Evolutionary conservation across 2,888 invertebrate genomes (phyloP).

Genomic region (Apotomis capreana): DNA sequence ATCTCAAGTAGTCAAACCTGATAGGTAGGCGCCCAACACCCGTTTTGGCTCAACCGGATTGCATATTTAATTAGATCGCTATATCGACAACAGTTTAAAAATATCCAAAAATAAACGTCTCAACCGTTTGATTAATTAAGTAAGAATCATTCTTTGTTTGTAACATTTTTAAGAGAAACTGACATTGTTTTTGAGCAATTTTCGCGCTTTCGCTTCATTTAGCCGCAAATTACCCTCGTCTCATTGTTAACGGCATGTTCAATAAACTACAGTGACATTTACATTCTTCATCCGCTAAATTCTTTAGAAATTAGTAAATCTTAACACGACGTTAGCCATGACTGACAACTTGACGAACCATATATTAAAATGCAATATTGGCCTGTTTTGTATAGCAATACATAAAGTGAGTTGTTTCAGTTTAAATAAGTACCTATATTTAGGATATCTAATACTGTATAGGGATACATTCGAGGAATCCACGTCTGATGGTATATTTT

Average conservation of each 20-base stretch:
- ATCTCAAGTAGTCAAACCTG: constrained; percentile 32
- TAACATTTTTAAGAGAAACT: constrained; percentile 6
- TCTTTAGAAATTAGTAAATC: constrained; percentile 7
- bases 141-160: not conserved
- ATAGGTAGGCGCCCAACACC: constrained; percentile 5
- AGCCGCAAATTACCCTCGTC: constrained; percentile 4
- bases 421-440: too few species aligned
- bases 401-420: too few species aligned
- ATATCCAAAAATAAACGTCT: constrained; percentile 1
- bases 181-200: constrained; percentile 12
- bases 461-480: too few species aligned
- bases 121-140: not conserved
- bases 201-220: constrained; percentile 21
- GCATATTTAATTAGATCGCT: constrained; percentile 16
- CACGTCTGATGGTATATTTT: too few species aligned
- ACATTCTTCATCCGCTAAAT: not conserved
- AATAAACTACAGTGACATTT: constrained; percentile 11
- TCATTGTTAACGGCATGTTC: not conserved
- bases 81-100: not conserved
- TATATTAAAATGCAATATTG: not conserved
- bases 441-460: too few species aligned
- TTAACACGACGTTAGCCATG: not conserved
- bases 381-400: not conserved
- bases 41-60: constrained; percentile 22
- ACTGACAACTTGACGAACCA: not conserved